Evolutionary conservation across 2,888 invertebrate species (phyloP).

Genomic region (Sesia bembeciformis): DNA sequence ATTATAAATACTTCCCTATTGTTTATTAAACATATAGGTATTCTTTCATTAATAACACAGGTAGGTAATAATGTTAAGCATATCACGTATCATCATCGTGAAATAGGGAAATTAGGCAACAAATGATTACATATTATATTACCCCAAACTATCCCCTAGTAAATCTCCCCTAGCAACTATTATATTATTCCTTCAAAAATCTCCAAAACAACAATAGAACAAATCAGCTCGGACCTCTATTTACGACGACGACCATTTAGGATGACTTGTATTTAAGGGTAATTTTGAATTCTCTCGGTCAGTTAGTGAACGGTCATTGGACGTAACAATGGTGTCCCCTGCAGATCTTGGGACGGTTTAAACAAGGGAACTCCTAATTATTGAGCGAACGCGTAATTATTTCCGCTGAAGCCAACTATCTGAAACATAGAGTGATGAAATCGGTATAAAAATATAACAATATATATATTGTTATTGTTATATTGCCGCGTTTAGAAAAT

Average conservation of each 20-base stretch:
- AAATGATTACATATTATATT: no score
- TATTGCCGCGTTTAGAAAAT: no score
- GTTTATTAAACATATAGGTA: no score
- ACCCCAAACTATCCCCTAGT: no score
- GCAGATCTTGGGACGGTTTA: constrained; percentile 54
- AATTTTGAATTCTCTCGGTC: constrained; percentile 66
- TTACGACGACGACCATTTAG: neutral
- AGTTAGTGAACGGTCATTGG: constrained; percentile 32
- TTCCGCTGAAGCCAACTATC: constrained; percentile 32
- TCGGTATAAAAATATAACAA: no score
- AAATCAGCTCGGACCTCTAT: constrained; percentile 28
- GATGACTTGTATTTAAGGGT: constrained; percentile 24
- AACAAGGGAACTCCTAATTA: constrained; percentile 69
- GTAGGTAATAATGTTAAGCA: no score
- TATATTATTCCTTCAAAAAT: neutral
- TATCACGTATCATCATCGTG: no score
- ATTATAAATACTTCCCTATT: no score
- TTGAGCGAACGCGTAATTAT: constrained; percentile 53
- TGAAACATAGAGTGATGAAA: no score
- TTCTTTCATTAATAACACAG: no score
- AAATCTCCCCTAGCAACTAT: neutral
- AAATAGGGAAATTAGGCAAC: no score
- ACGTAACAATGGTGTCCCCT: constrained; percentile 57
- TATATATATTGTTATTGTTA: no score
- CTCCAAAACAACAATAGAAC: constrained; percentile 29